A percentile compares a stretch with the other conserved stretches of the same genome.
phyloP scores from a whole-genome alignment of 2,113 vertebrate species.

The Saguinus midas region DNA sequence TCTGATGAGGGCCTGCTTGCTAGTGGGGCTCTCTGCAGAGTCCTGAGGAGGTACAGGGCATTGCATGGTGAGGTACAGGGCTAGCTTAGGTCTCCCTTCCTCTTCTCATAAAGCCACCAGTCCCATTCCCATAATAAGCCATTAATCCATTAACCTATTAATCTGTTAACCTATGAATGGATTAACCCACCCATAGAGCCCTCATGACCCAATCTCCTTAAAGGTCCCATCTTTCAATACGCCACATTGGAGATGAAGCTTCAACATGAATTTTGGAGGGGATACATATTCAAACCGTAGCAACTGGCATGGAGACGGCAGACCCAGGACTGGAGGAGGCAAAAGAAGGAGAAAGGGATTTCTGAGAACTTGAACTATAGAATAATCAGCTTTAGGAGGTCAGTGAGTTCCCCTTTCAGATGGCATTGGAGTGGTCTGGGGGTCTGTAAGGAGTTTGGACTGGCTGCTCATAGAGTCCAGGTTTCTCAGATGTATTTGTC shows the following conservation, averaged over 20 bases:
- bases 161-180: not conserved
- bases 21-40: not conserved
- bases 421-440: rapidly evolving
- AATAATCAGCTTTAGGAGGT: not conserved
- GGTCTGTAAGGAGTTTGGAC: not conserved
- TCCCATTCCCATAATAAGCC: not conserved
- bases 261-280: not conserved
- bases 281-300: not conserved
- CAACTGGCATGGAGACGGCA: not conserved
- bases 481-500: not conserved
- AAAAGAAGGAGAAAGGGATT: not conserved
- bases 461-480: not conserved
- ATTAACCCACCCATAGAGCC: not conserved
- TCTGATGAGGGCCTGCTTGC: not conserved
- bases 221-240: not conserved
- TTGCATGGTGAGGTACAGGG: not conserved
- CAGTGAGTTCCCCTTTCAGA: not conserved
- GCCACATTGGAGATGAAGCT: not conserved
- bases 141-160: not conserved
- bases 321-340: not conserved
- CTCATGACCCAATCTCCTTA: not conserved
- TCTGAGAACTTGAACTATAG: not conserved
- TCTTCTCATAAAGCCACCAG: not conserved
- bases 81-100: not conserved
- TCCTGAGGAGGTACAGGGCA: not conserved